These are phyloP conservation scores for Nebria brevicollis DNA, from an alignment of 2,888 invertebrate genomes.

Conservation along the genomic window DNA sequence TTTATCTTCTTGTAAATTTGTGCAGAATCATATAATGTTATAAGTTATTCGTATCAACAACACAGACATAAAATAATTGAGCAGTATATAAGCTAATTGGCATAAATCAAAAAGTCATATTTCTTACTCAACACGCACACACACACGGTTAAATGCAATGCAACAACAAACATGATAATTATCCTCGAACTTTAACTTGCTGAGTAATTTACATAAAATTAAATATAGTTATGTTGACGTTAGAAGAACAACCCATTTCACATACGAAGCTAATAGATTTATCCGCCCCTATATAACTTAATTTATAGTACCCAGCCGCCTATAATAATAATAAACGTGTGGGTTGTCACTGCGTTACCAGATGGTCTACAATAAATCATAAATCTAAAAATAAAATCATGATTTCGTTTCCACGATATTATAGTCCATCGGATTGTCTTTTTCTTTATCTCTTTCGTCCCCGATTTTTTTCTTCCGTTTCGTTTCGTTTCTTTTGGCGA, in stretches of 20 bases:
- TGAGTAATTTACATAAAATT: slow-evolving; percentile 41
- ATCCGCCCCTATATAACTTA: slow-evolving; percentile 43
- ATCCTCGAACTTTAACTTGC: slow-evolving; percentile 18
- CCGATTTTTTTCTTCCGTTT: background rate
- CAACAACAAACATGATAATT: slow-evolving; percentile 14
- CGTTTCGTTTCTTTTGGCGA: slow-evolving; percentile 31
- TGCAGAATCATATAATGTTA: background rate
- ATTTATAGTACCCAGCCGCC: slow-evolving; percentile 34
- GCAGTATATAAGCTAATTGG: slow-evolving; percentile 13
- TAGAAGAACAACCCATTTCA: slow-evolving; percentile 39
- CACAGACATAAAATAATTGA: background rate
- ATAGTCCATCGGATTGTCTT: background rate
- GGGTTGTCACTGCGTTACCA: slow-evolving; percentile 14
- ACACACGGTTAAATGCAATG: background rate
- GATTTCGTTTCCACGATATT: background rate
- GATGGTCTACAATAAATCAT: background rate
- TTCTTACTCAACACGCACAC: slow-evolving; percentile 2
- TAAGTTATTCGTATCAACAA: background rate
- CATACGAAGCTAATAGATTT: slow-evolving; percentile 38
- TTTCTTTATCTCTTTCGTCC: slow-evolving; percentile 7
- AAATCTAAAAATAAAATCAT: slow-evolving; percentile 1
- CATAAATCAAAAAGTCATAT: slow-evolving; percentile 23
- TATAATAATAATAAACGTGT: slow-evolving; percentile 34
- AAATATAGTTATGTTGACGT: slow-evolving; percentile 35
- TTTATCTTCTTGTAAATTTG: background rate